Evolutionary conservation across 2,797 vertebrate species (phyloP).

Genomic region (Lagodon rhomboides): DNA sequence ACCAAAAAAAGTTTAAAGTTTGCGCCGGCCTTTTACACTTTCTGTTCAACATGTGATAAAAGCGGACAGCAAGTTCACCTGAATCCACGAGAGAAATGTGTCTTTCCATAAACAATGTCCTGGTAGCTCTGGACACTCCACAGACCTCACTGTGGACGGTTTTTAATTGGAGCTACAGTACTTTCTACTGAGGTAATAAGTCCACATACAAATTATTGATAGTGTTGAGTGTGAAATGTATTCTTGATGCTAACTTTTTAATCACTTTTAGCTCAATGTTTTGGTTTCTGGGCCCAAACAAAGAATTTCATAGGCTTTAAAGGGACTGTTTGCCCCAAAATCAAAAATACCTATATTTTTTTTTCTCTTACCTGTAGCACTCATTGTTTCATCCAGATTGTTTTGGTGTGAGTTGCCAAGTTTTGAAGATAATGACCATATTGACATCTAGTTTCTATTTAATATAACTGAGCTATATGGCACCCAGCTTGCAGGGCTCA

Average conservation of each 20-base stretch:
- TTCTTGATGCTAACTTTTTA: background rate
- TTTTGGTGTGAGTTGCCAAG: too few species aligned
- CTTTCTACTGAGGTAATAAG: background rate
- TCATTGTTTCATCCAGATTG: too few species aligned
- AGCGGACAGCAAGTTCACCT: background rate
- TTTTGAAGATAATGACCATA: too few species aligned
- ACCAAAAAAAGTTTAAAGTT: background rate
- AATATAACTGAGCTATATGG: too few species aligned
- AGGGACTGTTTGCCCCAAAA: too few species aligned
- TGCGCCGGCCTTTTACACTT: background rate
- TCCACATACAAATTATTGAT: background rate
- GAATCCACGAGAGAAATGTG: background rate
- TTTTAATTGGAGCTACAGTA: background rate
- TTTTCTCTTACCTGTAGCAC: too few species aligned
- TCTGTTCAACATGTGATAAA: background rate
- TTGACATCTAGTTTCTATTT: too few species aligned
- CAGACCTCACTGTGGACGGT: background rate
- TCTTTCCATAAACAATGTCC: background rate
- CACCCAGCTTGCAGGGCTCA: too few species aligned
- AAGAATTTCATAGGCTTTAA: background rate
- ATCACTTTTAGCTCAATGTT: constrained; percentile 1
- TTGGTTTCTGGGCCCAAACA: background rate
- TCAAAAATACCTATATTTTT: too few species aligned
- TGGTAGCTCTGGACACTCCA: background rate
- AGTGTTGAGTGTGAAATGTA: background rate